Base-by-base conservation (phyloP, 2,113 vertebrate species). In the Hiodon alosoides region DNA sequence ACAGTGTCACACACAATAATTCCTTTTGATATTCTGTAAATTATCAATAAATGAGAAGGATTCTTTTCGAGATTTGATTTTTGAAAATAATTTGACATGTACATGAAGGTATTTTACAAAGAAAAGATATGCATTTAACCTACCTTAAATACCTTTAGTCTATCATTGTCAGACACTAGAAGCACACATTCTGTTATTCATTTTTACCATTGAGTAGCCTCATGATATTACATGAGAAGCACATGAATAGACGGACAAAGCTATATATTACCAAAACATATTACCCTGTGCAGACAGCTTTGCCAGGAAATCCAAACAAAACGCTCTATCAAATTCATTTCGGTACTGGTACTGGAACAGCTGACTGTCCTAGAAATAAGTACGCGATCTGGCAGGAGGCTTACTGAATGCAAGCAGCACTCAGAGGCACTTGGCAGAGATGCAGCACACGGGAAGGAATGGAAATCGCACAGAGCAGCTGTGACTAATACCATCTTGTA, bases 401-500 rank as follows among this genome's bases (percentile, higher is more conserved):
- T 62, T 47, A 10, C 75, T 82, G 80, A 86, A 81, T 80, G 80
- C 76, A 59, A 81, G 79, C 74, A 61, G 78, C 82, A 81, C 83
- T 85, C 78, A 71, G 76, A 80, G 76, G 74, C 80, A 80, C 81
- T 82, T 85, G 83, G 79, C 85, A 84, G 73, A 79, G 60, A 59
- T 65, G 74, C 71, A 69, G 78, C 3, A 68, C 77, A 75, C 76
- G 75, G 75, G 78, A 79, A 78, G 77, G 73, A 77, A 83, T 80
- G 73, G 81, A 80, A 81, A 85, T 85, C 79, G 76, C 78, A 82
- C 70, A 17, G 79, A 83, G 81, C 85, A 86, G 78, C 85, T 86
- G 85, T 85, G 85, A 81, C 81, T 84, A 80, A 86, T 81, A 79
- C 77, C 74, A 68, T 83, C 80, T 77, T 80, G 81, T 86, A 84